Evolutionary conservation across 2,113 vertebrate genomes (phyloP).

Genomic region (Cavia aperea): DNA sequence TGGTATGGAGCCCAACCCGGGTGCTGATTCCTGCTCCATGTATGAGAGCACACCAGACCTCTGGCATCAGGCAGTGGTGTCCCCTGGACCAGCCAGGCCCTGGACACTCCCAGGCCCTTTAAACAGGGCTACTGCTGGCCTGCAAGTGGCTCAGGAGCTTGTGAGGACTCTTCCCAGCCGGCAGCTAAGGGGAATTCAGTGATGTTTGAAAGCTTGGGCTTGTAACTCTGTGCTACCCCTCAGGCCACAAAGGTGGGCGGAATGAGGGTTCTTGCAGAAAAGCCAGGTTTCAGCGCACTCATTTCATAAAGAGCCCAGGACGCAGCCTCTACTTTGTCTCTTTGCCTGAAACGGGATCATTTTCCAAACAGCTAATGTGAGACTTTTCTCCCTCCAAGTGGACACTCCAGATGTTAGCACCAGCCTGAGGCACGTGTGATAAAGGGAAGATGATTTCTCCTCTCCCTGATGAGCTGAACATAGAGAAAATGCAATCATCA

Average conservation of each 20-base stretch:
- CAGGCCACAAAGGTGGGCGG: neutral
- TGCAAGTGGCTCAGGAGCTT: neutral
- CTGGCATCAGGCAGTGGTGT: neutral
- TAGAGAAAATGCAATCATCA: neutral
- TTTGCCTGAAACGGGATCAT: neutral
- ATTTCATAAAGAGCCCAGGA: neutral
- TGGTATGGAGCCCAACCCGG: neutral
- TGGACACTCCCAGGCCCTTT: neutral
- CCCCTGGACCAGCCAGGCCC: neutral
- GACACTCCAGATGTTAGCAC: neutral
- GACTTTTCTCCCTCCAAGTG: neutral
- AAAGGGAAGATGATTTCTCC: neutral
- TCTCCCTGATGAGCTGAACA: neutral
- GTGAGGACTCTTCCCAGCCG: neutral
- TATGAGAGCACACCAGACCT: neutral
- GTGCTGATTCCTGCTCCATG: too few species aligned
- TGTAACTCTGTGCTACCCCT: neutral
- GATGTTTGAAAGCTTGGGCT: neutral
- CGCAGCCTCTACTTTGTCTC: neutral
- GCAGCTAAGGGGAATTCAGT: neutral
- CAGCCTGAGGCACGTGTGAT: neutral
- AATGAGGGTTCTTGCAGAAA: neutral
- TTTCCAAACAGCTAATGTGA: neutral
- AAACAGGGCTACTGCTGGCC: neutral
- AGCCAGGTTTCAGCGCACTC: neutral